A percentile compares a stretch with the other conserved stretches of the same genome.
Conservation (phyloP, 2,797 vertebrate genomes). For the Varecia variegata region DNA sequence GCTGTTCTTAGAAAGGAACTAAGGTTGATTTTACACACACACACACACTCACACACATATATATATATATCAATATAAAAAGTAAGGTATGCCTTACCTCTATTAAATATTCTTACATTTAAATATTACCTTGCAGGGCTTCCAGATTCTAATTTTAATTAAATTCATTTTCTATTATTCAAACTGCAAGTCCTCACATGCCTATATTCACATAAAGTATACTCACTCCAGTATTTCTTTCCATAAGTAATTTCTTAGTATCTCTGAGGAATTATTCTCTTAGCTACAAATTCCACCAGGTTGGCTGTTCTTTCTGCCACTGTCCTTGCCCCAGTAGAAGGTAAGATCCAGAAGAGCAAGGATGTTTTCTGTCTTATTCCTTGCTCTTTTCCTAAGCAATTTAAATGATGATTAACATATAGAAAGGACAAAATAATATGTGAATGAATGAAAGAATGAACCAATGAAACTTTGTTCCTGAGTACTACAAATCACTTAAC, state of each 20-base stretch:
- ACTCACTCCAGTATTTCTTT: background rate
- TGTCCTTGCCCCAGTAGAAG: background rate
- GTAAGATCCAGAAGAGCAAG: background rate
- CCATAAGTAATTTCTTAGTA: background rate
- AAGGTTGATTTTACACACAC: background rate
- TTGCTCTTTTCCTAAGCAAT: background rate
- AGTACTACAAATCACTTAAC: background rate
- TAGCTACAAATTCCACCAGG: background rate
- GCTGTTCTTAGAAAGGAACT: background rate
- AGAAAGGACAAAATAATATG: background rate
- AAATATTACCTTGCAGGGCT: background rate
- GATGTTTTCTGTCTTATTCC: background rate
- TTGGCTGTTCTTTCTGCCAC: background rate
- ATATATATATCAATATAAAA: background rate
- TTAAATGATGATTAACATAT: background rate
- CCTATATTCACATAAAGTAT: background rate
- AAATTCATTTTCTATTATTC: background rate
- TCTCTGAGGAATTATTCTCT: background rate
- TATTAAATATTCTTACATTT: background rate
- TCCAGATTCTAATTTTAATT: background rate
- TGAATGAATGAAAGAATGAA: background rate
- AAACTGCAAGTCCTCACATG: background rate
- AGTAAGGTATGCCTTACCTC: background rate
- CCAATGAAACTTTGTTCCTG: background rate
- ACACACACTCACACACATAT: too few relatives aligned